Conservation (phyloP, 2,113 vertebrate genomes). For the Otus sunia region DNA sequence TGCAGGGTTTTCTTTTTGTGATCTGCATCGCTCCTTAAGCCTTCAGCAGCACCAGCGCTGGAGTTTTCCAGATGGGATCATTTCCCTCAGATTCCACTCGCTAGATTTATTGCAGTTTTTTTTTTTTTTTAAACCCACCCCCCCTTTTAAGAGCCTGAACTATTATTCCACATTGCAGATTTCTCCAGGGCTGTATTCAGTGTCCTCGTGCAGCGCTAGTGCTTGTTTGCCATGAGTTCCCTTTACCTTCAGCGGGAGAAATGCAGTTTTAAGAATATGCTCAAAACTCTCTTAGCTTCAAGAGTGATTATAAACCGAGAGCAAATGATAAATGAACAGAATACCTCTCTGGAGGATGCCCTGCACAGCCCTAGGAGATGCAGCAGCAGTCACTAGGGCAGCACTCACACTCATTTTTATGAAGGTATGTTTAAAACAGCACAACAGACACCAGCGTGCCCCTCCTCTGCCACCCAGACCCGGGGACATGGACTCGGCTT, state of each 20-base stretch:
- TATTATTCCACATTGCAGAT: conserved; percentile 59
- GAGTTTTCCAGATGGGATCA: conserved; percentile 79
- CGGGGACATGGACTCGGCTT: background rate
- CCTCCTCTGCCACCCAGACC: background rate
- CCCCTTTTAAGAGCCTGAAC: conserved; percentile 56
- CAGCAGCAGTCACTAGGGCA: background rate
- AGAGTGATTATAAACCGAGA: background rate
- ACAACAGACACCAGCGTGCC: background rate
- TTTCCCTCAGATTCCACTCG: conserved; percentile 72
- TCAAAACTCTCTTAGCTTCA: conserved; percentile 9
- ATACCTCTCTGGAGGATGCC: background rate
- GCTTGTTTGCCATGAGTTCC: background rate
- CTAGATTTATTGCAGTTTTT: conserved; percentile 70
- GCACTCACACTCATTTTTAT: background rate
- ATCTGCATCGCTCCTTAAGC: conserved; percentile 68
- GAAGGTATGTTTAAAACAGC: background rate
- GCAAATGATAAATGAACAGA: background rate
- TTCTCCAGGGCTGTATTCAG: conserved; percentile 68
- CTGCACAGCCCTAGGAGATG: background rate
- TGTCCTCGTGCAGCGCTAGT: background rate
- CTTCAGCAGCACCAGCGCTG: conserved; percentile 68
- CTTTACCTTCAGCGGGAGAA: conserved; percentile 28
- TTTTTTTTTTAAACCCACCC: background rate
- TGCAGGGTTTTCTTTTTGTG: conserved; percentile 63
- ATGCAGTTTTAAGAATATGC: background rate